Evolutionary conservation across 2,113 vertebrate species (phyloP).

Genomic region (Hyperopisus bebe): DNA sequence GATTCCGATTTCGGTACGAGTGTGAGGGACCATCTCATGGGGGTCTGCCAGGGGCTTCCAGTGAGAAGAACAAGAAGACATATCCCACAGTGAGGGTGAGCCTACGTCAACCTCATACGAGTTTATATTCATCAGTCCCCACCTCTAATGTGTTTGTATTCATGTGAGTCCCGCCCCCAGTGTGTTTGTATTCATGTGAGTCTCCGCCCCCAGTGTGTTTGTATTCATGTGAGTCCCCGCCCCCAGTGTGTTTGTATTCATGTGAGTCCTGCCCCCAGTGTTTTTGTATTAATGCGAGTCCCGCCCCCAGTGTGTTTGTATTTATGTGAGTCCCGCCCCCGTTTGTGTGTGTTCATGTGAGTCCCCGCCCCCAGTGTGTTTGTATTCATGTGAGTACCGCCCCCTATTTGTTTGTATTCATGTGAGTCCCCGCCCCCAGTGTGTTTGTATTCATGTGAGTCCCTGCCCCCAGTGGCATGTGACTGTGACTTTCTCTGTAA

Average conservation of each 20-base stretch:
- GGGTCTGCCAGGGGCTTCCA: conserved; percentile 89
- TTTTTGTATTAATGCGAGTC: neutral
- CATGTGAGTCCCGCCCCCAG: neutral
- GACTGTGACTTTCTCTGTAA: neutral
- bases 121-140: neutral
- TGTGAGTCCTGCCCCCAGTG: neutral
- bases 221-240: neutral
- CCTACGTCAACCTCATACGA: neutral
- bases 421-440: too few species aligned
- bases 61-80: conserved; percentile 89
- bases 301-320: neutral
- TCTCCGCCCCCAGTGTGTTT: neutral
- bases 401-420: too few species aligned
- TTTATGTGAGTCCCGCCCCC: too few species aligned
- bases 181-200: neutral
- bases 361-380: neutral
- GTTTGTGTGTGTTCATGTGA: neutral
- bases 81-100: conserved; percentile 91
- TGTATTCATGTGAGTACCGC: too few species aligned
- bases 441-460: too few species aligned
- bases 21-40: conserved; percentile 96
- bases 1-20: conserved; percentile 93
- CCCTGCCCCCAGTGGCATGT: neutral
- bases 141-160: neutral
- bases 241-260: neutral